Evolutionary conservation across 2,888 invertebrate genomes (phyloP), one percentile per base, ranked within the genome.

Genomic region (Heliconius sara): DNA sequence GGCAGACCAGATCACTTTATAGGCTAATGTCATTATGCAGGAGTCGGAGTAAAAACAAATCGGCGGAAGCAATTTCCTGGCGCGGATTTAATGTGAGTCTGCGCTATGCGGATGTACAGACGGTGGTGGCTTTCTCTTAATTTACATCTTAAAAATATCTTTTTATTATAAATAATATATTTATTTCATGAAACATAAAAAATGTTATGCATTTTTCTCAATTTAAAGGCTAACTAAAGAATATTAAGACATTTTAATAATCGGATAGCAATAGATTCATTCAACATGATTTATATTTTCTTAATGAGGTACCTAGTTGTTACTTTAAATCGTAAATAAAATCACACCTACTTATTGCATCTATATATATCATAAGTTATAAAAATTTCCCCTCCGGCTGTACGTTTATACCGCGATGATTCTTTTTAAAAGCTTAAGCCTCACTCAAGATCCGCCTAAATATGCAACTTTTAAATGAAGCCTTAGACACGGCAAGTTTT

Each of bases 381-480:
- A 27, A 65, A 25, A 0, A 65, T 16, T 76, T 78, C 70, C 27
- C 78, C 79, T 82, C 68, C 30, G 74, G 70, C 83, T 87, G 88
- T 91, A 85, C 91, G 27, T 79, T 81, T 82, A 86, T 86, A 85
- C 87, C 88, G 88, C 89, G 91, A 92, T 91, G 92, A 93, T 93
- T 93, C 92, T 93, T 93, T 94, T 93, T 93, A 93, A 94, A 93
- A 93, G 94, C 94, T 93, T 90, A 90, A 91, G 91, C 91, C 91
- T 89, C 90, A 88, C 89, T 89, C 89, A 87, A 88, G 88, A 90
- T 89, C 87, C 88, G 89, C 88, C 93, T 93, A 92, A 93, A 93
- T 94, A 94, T 94, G 92, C 93, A 92, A 93, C 92, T 93, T 94
- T 94, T 94, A 94, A 94, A 94, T 93, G 94, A 93, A 93, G 92